Conservation (phyloP, 2,888 invertebrate species). For the Platycheirus rosarum region DNA sequence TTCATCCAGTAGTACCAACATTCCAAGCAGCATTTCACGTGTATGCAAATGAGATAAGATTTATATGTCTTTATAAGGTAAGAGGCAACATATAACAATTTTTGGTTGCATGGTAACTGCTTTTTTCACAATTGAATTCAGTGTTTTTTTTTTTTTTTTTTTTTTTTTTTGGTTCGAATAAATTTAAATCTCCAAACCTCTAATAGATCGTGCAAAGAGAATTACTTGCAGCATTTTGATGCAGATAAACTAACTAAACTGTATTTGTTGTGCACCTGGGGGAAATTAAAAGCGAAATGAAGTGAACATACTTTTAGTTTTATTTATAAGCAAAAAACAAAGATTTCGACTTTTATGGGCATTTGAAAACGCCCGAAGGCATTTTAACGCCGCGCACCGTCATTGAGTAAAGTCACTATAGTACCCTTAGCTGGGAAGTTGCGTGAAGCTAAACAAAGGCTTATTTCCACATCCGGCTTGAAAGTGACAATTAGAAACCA, state of each 20-base stretch:
- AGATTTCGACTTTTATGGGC: constrained; percentile 54
- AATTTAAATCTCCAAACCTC: constrained; percentile 17
- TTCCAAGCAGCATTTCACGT: constrained; percentile 16
- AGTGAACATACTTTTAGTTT: constrained; percentile 12
- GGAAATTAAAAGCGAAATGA: constrained; percentile 38
- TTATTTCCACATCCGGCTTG: constrained; percentile 48
- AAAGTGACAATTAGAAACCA: constrained; percentile 3
- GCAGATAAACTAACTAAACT: constrained; percentile 13
- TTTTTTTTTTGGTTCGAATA: constrained; percentile 5
- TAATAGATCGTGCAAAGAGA: constrained; percentile 41
- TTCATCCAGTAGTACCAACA: constrained; percentile 41
- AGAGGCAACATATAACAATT: constrained; percentile 17
- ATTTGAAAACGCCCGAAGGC: constrained; percentile 51
- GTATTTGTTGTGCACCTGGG: constrained; percentile 42
- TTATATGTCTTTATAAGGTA: constrained; percentile 44
- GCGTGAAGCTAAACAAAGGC: constrained; percentile 40
- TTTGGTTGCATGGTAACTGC: constrained; percentile 40
- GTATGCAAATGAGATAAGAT: constrained; percentile 64
- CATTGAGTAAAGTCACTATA: neutral
- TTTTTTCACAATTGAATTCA: constrained; percentile 29
- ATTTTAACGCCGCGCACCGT: constrained; percentile 24
- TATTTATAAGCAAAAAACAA: constrained; percentile 11
- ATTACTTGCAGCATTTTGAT: constrained; percentile 27
- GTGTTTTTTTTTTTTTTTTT: constrained; percentile 18
- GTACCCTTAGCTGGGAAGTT: constrained; percentile 20